These are phyloP conservation scores for Anagyrus pseudococci DNA, from an alignment of 2,888 invertebrate genomes.

Conservation along the genomic window DNA sequence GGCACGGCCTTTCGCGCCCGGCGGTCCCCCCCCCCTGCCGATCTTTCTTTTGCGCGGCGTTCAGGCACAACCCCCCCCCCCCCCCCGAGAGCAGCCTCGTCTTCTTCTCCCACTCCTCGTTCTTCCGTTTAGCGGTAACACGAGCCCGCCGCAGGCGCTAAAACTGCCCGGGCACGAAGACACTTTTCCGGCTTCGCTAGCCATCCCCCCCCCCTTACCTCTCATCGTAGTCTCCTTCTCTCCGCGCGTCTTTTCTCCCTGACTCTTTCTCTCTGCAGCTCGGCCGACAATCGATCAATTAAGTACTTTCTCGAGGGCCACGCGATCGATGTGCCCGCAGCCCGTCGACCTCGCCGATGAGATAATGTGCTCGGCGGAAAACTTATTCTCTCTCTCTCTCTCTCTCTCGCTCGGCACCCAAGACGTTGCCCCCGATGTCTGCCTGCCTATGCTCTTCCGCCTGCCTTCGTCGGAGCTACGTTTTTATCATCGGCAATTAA, in stretches of 20 bases:
- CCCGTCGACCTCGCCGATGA: slow-evolving; percentile 3
- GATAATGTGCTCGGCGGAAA: slow-evolving; percentile 16
- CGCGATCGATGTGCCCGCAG: slow-evolving; percentile 20
- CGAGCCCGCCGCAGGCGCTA: slow-evolving; percentile 22
- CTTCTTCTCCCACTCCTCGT: no score
- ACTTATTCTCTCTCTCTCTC: slow-evolving; percentile 3
- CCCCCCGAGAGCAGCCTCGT: background rate
- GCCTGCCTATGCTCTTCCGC: background rate
- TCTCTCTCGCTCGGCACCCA: background rate
- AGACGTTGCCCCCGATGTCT: background rate
- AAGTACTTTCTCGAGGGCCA: slow-evolving; percentile 21
- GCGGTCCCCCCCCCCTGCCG: no score
- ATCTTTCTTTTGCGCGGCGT: no score
- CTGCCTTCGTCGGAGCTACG: background rate
- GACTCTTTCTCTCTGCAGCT: background rate
- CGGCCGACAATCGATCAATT: slow-evolving; percentile 32
- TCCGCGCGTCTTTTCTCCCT: background rate
- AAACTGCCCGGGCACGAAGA: slow-evolving; percentile 23
- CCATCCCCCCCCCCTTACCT: no score
- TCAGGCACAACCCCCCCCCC: no score
- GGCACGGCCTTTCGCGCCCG: no score
- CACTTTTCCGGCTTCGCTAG: slow-evolving; percentile 28
- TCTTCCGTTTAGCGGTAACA: slow-evolving; percentile 29
- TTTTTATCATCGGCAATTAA: slow-evolving; percentile 5
- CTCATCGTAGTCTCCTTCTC: slow-evolving; percentile 1